A percentile compares a stretch with the other conserved stretches of the same genome.
Conservation (phyloP, 2,888 invertebrate genomes). For the Aspidiotus destructor region DNA sequence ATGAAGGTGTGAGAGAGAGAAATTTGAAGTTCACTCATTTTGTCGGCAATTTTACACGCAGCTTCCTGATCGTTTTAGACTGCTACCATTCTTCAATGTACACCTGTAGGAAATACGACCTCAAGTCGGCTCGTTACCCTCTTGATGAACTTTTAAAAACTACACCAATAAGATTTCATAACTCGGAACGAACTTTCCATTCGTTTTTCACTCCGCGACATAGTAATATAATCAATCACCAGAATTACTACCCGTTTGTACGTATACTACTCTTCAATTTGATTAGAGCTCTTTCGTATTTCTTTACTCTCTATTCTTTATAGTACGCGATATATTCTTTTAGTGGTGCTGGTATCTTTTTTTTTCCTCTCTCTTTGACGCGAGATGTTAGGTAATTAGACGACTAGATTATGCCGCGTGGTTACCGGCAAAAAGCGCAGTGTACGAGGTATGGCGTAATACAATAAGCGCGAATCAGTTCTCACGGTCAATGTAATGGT, state of each 20-base stretch:
- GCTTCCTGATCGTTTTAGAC: too few relatives aligned
- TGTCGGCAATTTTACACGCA: too few relatives aligned
- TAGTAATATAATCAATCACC: slow-evolving; percentile 22
- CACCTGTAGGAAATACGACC: not conserved
- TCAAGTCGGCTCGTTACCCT: not conserved
- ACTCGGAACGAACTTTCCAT: slow-evolving; percentile 9
- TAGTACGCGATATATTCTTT: not conserved
- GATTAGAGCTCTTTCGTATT: slow-evolving; percentile 23
- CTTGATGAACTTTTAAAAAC: slow-evolving; percentile 3
- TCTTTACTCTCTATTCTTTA: not conserved
- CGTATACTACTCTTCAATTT: slow-evolving; percentile 13
- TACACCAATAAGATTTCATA: slow-evolving; percentile 6
- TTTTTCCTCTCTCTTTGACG: not conserved
- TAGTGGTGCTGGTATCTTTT: not conserved
- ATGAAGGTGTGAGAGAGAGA: too few relatives aligned
- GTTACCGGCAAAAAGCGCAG: slow-evolving; percentile 21
- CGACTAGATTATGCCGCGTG: slow-evolving; percentile 30
- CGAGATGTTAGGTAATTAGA: slow-evolving; percentile 28
- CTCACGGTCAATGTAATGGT: slow-evolving; percentile 32
- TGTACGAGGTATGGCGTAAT: slow-evolving; percentile 9
- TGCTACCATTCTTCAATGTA: too few relatives aligned
- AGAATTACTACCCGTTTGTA: slow-evolving; percentile 21
- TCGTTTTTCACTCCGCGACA: not conserved
- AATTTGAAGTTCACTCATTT: too few relatives aligned
- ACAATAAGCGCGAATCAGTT: slow-evolving; percentile 31